Percentiles rank a stretch among this genome's conserved stretches.
phyloP scores from a whole-genome alignment of 1,140 invertebrate species.

The Anastatus disparis region DNA sequence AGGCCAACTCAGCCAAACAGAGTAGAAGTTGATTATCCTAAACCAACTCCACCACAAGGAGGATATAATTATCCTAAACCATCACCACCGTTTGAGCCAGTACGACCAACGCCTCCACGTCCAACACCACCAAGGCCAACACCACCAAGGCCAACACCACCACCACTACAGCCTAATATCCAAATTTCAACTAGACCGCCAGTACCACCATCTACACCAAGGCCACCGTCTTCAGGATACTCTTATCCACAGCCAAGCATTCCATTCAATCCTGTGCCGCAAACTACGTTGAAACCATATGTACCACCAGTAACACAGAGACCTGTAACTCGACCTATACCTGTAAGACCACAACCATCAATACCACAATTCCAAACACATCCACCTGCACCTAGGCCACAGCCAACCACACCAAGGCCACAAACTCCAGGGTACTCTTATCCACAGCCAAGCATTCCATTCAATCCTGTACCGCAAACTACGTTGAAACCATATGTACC shows the following conservation, averaged over 20 bases:
- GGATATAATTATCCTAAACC: slow-evolving; percentile 42
- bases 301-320: slow-evolving; percentile 10
- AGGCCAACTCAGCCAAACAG: too few species aligned
- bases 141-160: slow-evolving; percentile 5
- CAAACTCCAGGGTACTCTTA: slow-evolving; percentile 11
- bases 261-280: slow-evolving; percentile 9
- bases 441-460: slow-evolving; percentile 15
- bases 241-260: slow-evolving; percentile 17
- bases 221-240: background rate
- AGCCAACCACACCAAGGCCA: background rate
- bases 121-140: slow-evolving; percentile 12
- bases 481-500: background rate
- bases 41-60: slow-evolving; percentile 4
- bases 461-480: slow-evolving; percentile 6
- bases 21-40: too few species aligned
- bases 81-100: background rate
- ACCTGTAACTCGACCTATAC: slow-evolving; percentile 9
- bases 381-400: background rate
- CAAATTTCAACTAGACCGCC: background rate
- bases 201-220: background rate
- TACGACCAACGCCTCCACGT: background rate
- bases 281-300: background rate
- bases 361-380: background rate
- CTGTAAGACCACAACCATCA: slow-evolving; percentile 9
- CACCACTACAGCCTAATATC: background rate